These are phyloP conservation scores for Theocolax elegans DNA, from an alignment of 1,140 invertebrate genomes.

Conservation along the genomic window DNA sequence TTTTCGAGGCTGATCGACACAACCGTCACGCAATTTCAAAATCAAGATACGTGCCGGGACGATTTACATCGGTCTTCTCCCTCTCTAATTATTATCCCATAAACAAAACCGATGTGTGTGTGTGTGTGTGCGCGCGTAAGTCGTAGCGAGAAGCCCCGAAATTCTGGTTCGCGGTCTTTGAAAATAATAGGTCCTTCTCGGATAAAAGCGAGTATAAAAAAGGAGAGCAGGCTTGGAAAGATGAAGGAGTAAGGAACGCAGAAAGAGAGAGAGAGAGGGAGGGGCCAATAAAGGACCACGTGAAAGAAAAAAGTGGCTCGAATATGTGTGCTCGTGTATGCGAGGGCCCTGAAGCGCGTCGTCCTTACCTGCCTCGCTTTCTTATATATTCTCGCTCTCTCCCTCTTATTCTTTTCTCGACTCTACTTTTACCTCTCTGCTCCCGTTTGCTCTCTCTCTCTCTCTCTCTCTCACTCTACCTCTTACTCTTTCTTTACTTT, in stretches of 20 bases:
- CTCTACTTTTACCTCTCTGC: background rate
- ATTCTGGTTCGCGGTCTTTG: conserved; percentile 14
- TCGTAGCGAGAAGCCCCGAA: background rate
- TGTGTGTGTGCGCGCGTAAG: too few relatives aligned
- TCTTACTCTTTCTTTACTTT: background rate
- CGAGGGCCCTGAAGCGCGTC: background rate
- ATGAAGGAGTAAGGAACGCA: conserved; percentile 17
- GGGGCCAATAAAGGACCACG: conserved; percentile 27
- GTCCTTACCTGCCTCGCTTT: background rate
- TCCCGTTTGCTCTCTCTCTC: background rate
- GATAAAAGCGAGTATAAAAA: background rate
- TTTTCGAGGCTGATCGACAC: conserved; percentile 27
- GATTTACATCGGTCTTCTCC: conserved; percentile 11
- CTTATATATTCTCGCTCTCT: background rate
- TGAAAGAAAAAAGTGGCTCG: background rate
- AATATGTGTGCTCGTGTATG: background rate
- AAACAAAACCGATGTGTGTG: conserved; percentile 10
- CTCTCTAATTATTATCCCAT: conserved; percentile 34
- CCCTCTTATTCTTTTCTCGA: background rate
- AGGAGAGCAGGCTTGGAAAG: conserved; percentile 1
- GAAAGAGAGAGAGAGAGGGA: background rate
- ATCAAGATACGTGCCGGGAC: conserved; percentile 18
- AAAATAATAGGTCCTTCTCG: conserved; percentile 31
- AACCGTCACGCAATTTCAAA: conserved; percentile 24
- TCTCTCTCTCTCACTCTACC: background rate